Conservation (phyloP, 2,113 vertebrate species). For the Bubalus kerabau region DNA sequence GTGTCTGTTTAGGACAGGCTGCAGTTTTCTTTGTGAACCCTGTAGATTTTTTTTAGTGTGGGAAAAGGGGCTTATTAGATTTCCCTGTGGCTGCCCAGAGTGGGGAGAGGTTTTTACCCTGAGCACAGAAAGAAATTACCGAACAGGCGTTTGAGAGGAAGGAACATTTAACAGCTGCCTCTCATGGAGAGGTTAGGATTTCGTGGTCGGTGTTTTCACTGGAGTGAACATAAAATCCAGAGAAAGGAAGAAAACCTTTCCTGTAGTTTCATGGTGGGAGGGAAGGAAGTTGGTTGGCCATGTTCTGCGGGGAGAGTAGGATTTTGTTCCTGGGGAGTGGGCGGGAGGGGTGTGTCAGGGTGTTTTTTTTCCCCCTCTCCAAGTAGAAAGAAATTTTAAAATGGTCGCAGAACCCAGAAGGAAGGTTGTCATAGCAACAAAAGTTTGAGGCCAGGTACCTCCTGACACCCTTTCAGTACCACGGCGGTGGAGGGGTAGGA, state of each 20-base stretch:
- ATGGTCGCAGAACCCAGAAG: conserved; percentile 39
- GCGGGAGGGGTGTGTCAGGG: not conserved
- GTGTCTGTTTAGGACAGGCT: conserved; percentile 15
- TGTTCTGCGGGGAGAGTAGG: not conserved
- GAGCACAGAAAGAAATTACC: not conserved
- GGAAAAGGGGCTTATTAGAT: not conserved
- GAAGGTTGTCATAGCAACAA: conserved; percentile 66
- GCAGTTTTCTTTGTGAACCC: not conserved
- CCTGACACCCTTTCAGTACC: not conserved
- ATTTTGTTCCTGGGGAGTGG: not conserved
- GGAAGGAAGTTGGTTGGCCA: not conserved
- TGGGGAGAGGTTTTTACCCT: not conserved
- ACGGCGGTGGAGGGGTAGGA: not conserved
- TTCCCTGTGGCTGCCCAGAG: not conserved
- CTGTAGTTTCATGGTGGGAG: not conserved
- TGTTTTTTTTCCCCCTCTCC: conserved; percentile 2
- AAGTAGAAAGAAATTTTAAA: conserved; percentile 13
- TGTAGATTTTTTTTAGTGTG: not conserved
- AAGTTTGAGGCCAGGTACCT: conserved; percentile 64
- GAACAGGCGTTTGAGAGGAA: not conserved
- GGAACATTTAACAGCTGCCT: not conserved
- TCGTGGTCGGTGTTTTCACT: not conserved
- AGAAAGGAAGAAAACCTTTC: not conserved
- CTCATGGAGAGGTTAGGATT: not conserved
- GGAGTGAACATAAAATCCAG: not conserved